Conservation (phyloP, 2,113 vertebrate genomes). For the Riparia riparia region DNA sequence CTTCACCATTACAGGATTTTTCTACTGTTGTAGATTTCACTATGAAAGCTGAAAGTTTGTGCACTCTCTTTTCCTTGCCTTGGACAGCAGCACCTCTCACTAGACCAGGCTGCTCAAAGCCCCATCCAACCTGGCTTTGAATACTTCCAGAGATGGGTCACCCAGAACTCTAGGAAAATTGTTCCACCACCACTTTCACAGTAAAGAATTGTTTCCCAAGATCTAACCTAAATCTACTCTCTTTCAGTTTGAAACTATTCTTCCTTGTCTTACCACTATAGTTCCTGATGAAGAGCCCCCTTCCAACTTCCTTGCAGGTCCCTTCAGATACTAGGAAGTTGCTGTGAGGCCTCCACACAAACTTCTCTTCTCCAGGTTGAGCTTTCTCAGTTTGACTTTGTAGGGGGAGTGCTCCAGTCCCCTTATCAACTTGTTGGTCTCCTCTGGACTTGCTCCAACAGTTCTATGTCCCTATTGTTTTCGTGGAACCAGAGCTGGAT, state of each 20-base stretch:
- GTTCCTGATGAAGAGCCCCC: fast-evolving
- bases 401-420: background rate
- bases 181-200: background rate
- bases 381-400: background rate
- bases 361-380: background rate
- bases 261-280: background rate
- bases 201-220: background rate
- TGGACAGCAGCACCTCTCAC: background rate
- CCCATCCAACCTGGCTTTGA: background rate
- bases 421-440: background rate
- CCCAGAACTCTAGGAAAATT: fast-evolving
- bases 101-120: background rate
- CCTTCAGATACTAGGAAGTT: background rate
- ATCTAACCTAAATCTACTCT: background rate
- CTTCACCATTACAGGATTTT: background rate
- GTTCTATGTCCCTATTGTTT: background rate
- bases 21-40: background rate
- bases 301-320: fast-evolving
- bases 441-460: background rate
- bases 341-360: fast-evolving
- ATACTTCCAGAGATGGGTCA: background rate
- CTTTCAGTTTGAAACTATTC: background rate
- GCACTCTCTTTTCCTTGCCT: background rate
- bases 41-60: background rate
- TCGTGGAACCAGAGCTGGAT: background rate